Evolutionary conservation across 1,140 invertebrate genomes (phyloP).

Genomic region (Lordiphosa clarofinis): DNA sequence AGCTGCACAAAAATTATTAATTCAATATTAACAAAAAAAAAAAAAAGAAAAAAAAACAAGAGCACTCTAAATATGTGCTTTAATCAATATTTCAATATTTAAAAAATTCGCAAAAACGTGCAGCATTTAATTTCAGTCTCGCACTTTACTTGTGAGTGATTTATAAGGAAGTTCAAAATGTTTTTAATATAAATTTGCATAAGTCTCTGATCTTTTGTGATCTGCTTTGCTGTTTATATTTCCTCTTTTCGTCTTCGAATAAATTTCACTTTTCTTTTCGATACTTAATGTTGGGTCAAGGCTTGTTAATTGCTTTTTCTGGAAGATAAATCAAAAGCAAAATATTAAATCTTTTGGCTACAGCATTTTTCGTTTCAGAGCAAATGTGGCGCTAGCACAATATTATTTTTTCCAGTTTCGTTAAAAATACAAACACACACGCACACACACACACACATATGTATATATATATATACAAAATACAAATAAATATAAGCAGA

Average conservation of each 20-base stretch:
- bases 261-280: slow-evolving; percentile 46
- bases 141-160: slow-evolving; percentile 8
- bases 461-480: not conserved
- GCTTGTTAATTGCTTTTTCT: slow-evolving; percentile 15
- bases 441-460: not conserved
- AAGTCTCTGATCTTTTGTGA: not conserved
- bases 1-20: slow-evolving; percentile 47
- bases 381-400: slow-evolving; percentile 14
- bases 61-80: slow-evolving; percentile 10
- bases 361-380: slow-evolving; percentile 29
- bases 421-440: slow-evolving; percentile 3
- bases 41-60: slow-evolving; percentile 9
- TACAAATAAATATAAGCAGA: not conserved
- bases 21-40: slow-evolving; percentile 36
- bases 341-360: slow-evolving; percentile 48
- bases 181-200: not conserved
- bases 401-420: slow-evolving; percentile 30
- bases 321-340: slow-evolving; percentile 28
- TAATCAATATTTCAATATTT: too few species aligned
- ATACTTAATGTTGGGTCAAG: slow-evolving; percentile 46
- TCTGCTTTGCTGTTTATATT: slow-evolving; percentile 25
- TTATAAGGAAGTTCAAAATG: slow-evolving; percentile 44
- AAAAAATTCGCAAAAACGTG: too few species aligned
- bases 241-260: slow-evolving; percentile 32
- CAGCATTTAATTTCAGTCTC: slow-evolving; percentile 6